Conservation (phyloP, 1,140 invertebrate genomes). For the Callitettix versicolor region DNA sequence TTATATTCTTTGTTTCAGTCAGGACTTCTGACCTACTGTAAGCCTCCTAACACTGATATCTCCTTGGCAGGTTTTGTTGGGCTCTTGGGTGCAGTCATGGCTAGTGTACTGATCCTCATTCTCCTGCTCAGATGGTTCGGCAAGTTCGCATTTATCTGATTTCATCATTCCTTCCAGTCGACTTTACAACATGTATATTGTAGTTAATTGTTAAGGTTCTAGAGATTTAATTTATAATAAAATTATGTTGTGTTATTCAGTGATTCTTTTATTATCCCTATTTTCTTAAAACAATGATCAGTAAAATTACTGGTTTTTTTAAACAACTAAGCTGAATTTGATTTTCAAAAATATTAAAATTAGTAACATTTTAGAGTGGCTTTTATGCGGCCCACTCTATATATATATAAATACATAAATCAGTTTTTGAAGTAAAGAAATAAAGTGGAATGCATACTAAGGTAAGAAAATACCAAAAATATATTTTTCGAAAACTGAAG, state of each 20-base stretch:
- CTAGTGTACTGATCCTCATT: not conserved
- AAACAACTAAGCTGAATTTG: no score
- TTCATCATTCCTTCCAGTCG: not conserved
- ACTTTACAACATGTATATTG: not conserved
- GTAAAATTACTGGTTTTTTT: no score
- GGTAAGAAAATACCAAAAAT: no score
- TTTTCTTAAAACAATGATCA: no score
- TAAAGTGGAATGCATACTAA: no score
- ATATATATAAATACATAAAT: no score
- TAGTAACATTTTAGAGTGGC: no score
- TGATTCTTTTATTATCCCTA: conserved; percentile 1
- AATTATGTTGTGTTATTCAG: not conserved
- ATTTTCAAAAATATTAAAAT: no score
- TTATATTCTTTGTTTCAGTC: conserved; percentile 9
- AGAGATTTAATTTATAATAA: not conserved
- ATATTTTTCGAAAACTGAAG: no score
- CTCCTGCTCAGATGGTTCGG: conserved; percentile 13
- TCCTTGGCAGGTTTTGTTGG: conserved; percentile 1
- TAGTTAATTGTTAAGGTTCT: not conserved
- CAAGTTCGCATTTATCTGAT: conserved; percentile 4
- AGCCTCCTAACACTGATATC: conserved; percentile 5
- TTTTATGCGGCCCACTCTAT: no score
- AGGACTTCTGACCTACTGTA: conserved; percentile 13
- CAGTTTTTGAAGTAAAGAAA: no score
- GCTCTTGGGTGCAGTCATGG: conserved; percentile 5